Percentiles rank a stretch among this genome's conserved stretches.
Conservation (phyloP, 2,888 invertebrate genomes). For the Ormyrus rosae region DNA sequence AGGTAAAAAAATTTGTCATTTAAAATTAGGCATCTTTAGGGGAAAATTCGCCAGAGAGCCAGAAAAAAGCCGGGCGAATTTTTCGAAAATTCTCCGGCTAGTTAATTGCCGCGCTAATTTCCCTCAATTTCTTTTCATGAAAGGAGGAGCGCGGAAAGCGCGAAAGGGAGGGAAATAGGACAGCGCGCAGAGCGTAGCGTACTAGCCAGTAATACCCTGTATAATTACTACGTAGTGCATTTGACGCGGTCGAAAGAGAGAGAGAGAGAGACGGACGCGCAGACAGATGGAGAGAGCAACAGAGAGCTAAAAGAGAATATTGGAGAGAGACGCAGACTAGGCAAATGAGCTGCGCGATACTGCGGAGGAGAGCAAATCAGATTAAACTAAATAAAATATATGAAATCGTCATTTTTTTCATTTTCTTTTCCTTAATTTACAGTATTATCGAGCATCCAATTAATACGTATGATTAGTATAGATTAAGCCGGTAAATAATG, state of each 20-base stretch:
- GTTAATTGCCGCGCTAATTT: constrained; percentile 39
- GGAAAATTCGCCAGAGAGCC: no score
- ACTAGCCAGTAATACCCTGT: constrained; percentile 41
- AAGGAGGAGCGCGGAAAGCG: constrained; percentile 4
- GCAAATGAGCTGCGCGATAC: constrained; percentile 14
- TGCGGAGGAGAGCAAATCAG: not conserved
- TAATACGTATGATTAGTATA: not conserved
- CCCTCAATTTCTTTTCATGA: constrained; percentile 19
- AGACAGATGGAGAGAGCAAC: not conserved
- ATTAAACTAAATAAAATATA: constrained; percentile 30
- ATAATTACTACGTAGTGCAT: constrained; percentile 52
- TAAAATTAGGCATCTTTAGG: no score
- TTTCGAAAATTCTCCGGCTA: constrained; percentile 18
- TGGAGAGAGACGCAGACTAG: constrained; percentile 1
- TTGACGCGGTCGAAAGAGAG: constrained; percentile 32
- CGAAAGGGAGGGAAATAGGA: constrained; percentile 2
- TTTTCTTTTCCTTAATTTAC: no score
- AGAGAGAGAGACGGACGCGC: not conserved
- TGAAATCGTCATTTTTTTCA: no score
- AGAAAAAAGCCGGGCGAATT: not conserved
- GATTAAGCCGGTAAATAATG: no score
- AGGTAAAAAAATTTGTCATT: no score
- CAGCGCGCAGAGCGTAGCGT: not conserved
- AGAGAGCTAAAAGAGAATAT: constrained; percentile 13
- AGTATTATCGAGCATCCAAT: not conserved